Conservation (phyloP, 2,113 vertebrate species). For the Antidorcas marsupialis region DNA sequence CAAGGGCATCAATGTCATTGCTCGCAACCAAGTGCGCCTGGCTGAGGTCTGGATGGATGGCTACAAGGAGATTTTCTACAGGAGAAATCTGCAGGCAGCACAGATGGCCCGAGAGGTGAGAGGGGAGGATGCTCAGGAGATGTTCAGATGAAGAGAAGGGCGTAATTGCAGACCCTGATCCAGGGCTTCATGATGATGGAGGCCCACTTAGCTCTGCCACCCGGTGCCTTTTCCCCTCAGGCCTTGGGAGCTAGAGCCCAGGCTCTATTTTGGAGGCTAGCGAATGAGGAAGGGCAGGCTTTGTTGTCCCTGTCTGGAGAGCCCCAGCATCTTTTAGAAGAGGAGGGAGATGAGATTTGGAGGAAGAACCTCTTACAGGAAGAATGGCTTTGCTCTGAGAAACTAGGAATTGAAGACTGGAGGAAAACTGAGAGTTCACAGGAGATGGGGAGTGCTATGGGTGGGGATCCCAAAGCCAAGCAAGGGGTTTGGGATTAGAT, state of each 20-base stretch:
- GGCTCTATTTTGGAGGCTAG: not conserved
- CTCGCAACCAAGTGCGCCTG: constrained; percentile 94
- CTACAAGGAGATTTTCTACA: constrained; percentile 93
- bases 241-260: not conserved
- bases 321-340: not conserved
- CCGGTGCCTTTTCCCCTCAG: not conserved
- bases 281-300: not conserved
- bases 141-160: not conserved
- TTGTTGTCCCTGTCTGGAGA: not conserved
- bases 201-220: not conserved
- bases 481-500: not conserved
- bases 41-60: constrained; percentile 98
- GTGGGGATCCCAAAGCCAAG: not conserved
- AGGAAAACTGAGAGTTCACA: not conserved
- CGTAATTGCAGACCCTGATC: not conserved
- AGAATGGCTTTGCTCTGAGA: not conserved
- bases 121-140: fast-evolving
- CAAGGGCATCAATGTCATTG: constrained; percentile 93
- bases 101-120: constrained; percentile 90
- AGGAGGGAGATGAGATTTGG: not conserved
- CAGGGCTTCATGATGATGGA: not conserved
- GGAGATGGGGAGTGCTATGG: not conserved
- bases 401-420: not conserved
- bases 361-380: not conserved
- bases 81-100: constrained; percentile 89